phyloP scores from a whole-genome alignment of 2,888 invertebrate genomes.

The Tortrix viridana region DNA sequence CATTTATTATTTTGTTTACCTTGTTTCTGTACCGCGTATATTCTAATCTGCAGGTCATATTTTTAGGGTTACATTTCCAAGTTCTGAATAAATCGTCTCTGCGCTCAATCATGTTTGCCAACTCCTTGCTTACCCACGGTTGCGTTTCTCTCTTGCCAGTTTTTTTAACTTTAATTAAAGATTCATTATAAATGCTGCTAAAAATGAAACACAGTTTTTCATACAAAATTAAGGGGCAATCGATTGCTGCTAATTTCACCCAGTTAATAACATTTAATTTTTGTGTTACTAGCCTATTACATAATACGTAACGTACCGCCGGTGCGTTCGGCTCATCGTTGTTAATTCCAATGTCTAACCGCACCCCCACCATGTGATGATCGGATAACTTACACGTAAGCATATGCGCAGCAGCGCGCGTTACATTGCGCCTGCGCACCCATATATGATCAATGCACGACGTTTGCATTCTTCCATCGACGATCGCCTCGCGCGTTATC shows the following conservation, averaged over 20 bases:
- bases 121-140: constrained; percentile 1
- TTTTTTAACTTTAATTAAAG: neutral
- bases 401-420: neutral
- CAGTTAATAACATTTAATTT: too few relatives aligned
- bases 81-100: neutral
- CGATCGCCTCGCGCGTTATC: constrained; percentile 18
- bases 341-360: too few relatives aligned
- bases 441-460: constrained; percentile 37
- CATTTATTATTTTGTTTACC: too few relatives aligned
- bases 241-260: too few relatives aligned
- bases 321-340: too few relatives aligned
- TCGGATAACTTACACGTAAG: neutral
- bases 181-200: constrained; percentile 1
- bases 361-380: neutral
- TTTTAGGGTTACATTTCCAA: neutral
- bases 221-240: too few relatives aligned
- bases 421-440: constrained; percentile 11
- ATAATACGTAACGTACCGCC: too few relatives aligned
- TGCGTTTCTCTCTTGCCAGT: neutral
- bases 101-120: neutral
- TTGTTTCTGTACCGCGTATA: too few relatives aligned
- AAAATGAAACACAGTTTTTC: too few relatives aligned
- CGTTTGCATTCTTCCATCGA: constrained; percentile 11
- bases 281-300: too few relatives aligned
- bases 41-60: neutral